Evolutionary conservation across 2,113 vertebrate genomes (phyloP).

Genomic region (Neotragus pygmaeus): DNA sequence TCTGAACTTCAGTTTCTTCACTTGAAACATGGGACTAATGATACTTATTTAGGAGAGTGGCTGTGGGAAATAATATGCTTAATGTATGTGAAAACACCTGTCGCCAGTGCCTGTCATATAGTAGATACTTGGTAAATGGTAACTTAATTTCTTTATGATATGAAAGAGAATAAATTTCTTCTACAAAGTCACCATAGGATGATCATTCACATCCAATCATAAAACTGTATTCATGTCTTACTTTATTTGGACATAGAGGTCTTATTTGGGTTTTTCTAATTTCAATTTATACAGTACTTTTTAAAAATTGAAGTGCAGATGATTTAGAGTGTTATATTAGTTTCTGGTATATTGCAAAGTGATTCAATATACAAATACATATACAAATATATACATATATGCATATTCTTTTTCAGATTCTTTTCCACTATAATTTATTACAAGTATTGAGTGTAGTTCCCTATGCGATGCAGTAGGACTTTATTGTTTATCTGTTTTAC

Average conservation of each 20-base stretch:
- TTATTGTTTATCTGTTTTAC: background rate
- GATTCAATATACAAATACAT: background rate
- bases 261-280: background rate
- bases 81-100: background rate
- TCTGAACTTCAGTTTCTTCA: background rate
- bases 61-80: constrained; percentile 4
- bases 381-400: background rate
- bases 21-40: background rate
- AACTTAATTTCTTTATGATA: background rate
- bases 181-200: background rate
- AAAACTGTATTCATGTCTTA: background rate
- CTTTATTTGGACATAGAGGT: background rate
- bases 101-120: background rate
- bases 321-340: background rate
- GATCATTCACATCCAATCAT: background rate
- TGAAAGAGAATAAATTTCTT: background rate
- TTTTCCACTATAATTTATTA: background rate
- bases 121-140: background rate
- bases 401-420: background rate
- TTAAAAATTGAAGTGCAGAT: background rate
- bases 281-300: background rate
- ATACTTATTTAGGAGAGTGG: background rate
- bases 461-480: background rate
- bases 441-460: background rate
- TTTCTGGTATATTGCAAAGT: background rate